A percentile compares a stretch with the other conserved stretches of the same genome.
Conservation (phyloP, 2,797 vertebrate species). For the Borostomias antarcticus region DNA sequence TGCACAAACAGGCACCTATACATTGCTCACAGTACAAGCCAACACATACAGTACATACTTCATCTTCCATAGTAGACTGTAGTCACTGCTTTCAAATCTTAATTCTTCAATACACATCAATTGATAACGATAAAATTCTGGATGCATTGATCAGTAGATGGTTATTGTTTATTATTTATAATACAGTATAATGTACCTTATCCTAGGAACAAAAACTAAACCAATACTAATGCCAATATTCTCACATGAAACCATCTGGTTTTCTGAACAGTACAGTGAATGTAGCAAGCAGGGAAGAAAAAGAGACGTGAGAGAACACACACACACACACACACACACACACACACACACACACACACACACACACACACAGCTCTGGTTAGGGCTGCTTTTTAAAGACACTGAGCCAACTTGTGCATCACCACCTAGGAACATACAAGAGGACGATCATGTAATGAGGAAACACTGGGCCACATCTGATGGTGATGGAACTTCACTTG, state of each 20-base stretch:
- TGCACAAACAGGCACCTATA: background rate
- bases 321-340: background rate
- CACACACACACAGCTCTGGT: slow-evolving; percentile 20
- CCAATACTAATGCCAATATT: too few species aligned
- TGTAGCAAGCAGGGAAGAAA: background rate
- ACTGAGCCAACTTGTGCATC: slow-evolving; percentile 61
- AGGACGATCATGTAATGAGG: slow-evolving; percentile 80
- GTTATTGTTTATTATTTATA: too few species aligned
- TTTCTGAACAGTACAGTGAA: too few species aligned
- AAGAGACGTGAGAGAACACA: too few species aligned
- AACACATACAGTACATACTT: slow-evolving; percentile 4
- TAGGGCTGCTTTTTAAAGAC: slow-evolving; percentile 11
- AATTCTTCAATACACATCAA: too few species aligned
- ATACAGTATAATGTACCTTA: too few species aligned
- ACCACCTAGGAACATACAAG: slow-evolving; percentile 62
- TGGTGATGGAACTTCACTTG: slow-evolving; percentile 75
- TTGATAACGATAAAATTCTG: background rate
- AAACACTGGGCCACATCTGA: slow-evolving; percentile 78
- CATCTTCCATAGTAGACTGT: too few species aligned
- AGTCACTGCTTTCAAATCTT: too few species aligned
- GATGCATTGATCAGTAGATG: background rate
- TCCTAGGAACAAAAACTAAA: too few species aligned
- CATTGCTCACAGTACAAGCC: background rate
- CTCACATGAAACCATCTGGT: too few species aligned
- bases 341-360: background rate